phyloP scores from a whole-genome alignment of 2,113 vertebrate genomes.

The Plecotus auritus region DNA sequence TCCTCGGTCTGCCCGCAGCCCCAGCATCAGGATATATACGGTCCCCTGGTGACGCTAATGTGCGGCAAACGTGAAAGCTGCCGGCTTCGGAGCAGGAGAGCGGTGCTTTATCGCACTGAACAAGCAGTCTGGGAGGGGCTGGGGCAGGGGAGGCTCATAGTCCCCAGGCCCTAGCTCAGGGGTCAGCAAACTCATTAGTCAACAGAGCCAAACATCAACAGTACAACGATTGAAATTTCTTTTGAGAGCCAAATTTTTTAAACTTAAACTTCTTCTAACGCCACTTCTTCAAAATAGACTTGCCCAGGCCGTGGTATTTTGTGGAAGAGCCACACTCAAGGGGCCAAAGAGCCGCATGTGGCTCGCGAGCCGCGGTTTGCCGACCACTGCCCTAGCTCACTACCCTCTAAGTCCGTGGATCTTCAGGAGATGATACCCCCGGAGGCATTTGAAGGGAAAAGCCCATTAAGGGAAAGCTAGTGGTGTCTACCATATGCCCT shows the following conservation, averaged over 20 bases:
- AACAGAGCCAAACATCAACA: no score
- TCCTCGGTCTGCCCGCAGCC: neutral
- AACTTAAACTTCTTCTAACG: no score
- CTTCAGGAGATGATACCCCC: neutral
- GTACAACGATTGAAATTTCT: no score
- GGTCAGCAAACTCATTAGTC: no score
- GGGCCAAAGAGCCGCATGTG: no score
- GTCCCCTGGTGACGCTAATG: neutral
- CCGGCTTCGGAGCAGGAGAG: neutral
- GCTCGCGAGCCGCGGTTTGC: no score
- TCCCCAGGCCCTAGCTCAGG: neutral
- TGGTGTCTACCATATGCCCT: rapidly evolving
- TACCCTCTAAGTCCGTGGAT: neutral
- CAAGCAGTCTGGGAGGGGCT: neutral
- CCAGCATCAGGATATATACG: rapidly evolving
- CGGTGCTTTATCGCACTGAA: rapidly evolving
- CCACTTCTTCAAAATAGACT: no score
- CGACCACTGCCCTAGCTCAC: neutral
- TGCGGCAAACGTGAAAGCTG: neutral
- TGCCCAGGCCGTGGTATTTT: no score
- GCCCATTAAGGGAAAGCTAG: neutral
- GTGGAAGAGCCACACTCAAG: no score
- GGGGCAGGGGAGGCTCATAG: neutral
- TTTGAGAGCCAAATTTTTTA: no score
- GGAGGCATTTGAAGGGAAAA: neutral